phyloP scores from a whole-genome alignment of 2,888 invertebrate species.

The Drosophila neonasuta region DNA sequence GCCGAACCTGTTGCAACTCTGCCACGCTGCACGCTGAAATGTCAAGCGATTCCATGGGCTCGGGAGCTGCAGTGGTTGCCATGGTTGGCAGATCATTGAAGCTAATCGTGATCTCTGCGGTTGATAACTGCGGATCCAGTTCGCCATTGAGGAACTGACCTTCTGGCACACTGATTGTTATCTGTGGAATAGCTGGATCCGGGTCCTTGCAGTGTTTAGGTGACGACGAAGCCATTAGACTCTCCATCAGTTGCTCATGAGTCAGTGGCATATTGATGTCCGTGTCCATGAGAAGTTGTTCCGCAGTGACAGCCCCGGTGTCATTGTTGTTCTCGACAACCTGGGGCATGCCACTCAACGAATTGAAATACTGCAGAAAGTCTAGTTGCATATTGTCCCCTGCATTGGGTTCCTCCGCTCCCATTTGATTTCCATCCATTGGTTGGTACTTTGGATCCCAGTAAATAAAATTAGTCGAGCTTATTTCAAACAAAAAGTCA shows the following conservation, averaged over 20 bases:
- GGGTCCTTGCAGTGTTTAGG: background rate
- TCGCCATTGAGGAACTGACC: background rate
- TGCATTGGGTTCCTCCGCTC: background rate
- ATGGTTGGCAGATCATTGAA: constrained; percentile 5
- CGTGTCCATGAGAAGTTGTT: background rate
- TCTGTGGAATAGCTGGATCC: background rate
- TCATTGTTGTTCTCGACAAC: constrained; percentile 1
- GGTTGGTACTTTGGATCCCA: background rate
- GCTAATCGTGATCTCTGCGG: constrained; percentile 10
- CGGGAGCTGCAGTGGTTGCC: background rate
- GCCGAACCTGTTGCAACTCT: constrained; percentile 2
- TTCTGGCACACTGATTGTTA: constrained; percentile 3
- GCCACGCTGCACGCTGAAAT: background rate
- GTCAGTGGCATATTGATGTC: background rate
- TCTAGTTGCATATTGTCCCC: constrained; percentile 16
- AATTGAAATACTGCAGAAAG: constrained; percentile 29
- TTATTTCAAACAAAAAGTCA: constrained; percentile 1
- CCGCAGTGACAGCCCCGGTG: background rate
- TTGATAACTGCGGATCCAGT: background rate
- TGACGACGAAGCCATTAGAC: background rate
- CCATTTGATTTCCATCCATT: constrained; percentile 8
- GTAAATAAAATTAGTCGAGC: background rate
- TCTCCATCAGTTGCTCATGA: background rate
- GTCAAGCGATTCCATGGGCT: background rate
- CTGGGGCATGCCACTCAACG: constrained; percentile 15